A percentile compares a stretch with the other conserved stretches of the same genome.
Evolutionary conservation across 2,888 invertebrate genomes (phyloP).

Genomic region (Agrochola lychnidis): DNA sequence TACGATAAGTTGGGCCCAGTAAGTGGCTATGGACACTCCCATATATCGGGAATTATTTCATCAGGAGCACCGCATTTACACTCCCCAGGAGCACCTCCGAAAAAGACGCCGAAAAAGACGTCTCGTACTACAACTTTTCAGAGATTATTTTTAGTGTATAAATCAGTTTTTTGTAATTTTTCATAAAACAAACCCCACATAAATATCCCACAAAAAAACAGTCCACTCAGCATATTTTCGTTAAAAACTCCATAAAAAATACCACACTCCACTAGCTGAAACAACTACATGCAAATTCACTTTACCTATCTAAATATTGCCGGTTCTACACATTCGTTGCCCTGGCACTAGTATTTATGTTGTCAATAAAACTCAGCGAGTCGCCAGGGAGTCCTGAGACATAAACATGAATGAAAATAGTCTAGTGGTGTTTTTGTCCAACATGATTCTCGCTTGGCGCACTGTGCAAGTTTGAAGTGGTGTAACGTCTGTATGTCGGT

Average conservation of each 20-base stretch:
- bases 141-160: background rate
- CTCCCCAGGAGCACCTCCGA: background rate
- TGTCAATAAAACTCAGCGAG: conserved; percentile 85
- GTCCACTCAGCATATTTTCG: conserved; percentile 17
- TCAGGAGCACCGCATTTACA: too few relatives aligned
- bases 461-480: conserved; percentile 50
- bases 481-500: conserved; percentile 31
- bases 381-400: conserved; percentile 77
- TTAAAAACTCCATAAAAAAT: conserved; percentile 27
- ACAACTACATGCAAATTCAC: conserved; percentile 62
- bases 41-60: too few relatives aligned
- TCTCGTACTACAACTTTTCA: background rate
- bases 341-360: conserved; percentile 82
- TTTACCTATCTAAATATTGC: conserved; percentile 62
- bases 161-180: background rate
- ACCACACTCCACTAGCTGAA: conserved; percentile 30
- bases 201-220: conserved; percentile 12
- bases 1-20: too few relatives aligned
- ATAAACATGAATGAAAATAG: conserved; percentile 86
- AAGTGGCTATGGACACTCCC: too few relatives aligned
- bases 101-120: background rate
- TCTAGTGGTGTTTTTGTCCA: conserved; percentile 71
- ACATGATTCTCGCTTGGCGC: conserved; percentile 38
- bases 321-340: conserved; percentile 70
- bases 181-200: background rate